Evolutionary conservation across 2,113 vertebrate species (phyloP).

Genomic region (Nyctibius bracteatus): DNA sequence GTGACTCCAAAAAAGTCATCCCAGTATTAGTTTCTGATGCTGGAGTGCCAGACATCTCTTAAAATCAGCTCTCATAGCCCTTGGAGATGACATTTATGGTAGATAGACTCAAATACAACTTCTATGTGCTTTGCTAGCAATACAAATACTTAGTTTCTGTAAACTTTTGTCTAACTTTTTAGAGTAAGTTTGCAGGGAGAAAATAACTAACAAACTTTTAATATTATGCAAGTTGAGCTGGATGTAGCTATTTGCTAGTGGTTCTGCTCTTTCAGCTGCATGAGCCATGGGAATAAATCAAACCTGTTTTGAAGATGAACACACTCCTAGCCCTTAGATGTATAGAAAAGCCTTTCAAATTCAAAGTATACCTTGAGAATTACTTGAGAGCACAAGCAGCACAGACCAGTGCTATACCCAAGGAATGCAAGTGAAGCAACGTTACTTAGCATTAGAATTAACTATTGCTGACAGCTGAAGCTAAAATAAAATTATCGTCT

Average conservation of each 20-base stretch:
- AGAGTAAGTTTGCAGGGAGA: neutral
- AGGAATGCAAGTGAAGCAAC: neutral
- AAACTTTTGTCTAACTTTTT: neutral
- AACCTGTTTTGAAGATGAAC: neutral
- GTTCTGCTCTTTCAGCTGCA: neutral
- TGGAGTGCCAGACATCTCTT: neutral
- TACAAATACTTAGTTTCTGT: neutral
- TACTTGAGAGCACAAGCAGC: neutral
- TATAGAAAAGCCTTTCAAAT: neutral
- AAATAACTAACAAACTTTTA: neutral
- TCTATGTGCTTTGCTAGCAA: neutral
- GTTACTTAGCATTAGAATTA: neutral
- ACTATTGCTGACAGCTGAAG: neutral
- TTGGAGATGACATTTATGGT: neutral
- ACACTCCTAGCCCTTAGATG: neutral
- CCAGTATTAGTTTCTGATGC: neutral
- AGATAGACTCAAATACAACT: neutral
- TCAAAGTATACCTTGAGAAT: neutral
- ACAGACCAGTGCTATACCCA: neutral
- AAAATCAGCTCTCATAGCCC: neutral
- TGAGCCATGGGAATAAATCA: neutral
- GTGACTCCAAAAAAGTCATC: neutral
- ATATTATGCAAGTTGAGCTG: neutral
- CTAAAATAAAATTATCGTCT: neutral
- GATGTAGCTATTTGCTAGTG: neutral